A percentile compares a stretch with the other conserved stretches of the same genome.
Evolutionary conservation across 2,888 invertebrate genomes (phyloP).

Genomic region (Seira musarum): DNA sequence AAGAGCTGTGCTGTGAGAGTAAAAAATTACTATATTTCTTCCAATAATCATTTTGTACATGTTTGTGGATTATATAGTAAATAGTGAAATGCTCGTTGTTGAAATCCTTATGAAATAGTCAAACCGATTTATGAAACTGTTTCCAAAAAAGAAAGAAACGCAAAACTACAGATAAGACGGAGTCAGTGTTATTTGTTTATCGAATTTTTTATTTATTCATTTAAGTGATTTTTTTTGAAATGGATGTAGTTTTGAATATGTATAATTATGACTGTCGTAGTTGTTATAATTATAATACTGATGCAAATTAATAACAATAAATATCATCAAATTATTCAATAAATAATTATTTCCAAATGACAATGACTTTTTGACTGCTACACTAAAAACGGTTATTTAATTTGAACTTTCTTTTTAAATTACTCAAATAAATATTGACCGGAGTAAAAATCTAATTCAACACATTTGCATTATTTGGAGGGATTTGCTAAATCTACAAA

Average conservation of each 20-base stretch:
- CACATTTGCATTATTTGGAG: too few relatives aligned
- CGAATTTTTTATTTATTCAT: constrained; percentile 30
- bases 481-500: too few relatives aligned
- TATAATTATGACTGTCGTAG: constrained; percentile 49
- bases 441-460: too few relatives aligned
- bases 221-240: constrained; percentile 46
- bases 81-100: too few relatives aligned
- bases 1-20: neutral
- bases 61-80: neutral
- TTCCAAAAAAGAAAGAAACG: neutral
- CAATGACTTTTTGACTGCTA: neutral
- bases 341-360: constrained; percentile 14
- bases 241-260: constrained; percentile 50
- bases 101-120: constrained; percentile 6
- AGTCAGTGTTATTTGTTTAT: constrained; percentile 52
- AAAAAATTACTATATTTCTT: neutral
- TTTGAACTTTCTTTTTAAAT: constrained; percentile 31
- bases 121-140: neutral
- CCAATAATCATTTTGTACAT: neutral
- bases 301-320: constrained; percentile 55
- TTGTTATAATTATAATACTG: constrained; percentile 54
- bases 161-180: neutral
- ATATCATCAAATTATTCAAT: constrained; percentile 43
- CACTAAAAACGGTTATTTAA: too few relatives aligned
- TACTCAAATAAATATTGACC: neutral